Evolutionary conservation across 1,140 invertebrate genomes (phyloP).

Genomic region (Adoxophyes honmai): DNA sequence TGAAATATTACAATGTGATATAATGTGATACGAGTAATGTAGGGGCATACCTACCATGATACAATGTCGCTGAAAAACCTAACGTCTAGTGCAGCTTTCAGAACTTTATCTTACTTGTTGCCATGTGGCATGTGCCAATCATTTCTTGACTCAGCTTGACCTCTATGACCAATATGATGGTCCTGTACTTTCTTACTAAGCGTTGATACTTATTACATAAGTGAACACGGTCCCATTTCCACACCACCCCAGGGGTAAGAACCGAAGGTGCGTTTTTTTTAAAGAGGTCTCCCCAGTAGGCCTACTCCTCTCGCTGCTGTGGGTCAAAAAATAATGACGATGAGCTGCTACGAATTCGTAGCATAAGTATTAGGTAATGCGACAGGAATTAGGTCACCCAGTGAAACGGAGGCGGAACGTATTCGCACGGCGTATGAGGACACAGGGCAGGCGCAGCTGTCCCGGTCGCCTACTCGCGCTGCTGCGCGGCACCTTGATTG

Average conservation of each 20-base stretch:
- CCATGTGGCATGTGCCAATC: too few species aligned
- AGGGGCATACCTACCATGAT: too few species aligned
- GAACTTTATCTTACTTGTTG: too few species aligned
- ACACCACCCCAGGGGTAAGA: constrained; percentile 72
- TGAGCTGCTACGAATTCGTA: constrained; percentile 45
- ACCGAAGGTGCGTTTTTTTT: constrained; percentile 72
- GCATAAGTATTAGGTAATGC: constrained; percentile 60
- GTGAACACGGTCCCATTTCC: constrained; percentile 52
- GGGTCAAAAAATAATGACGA: constrained; percentile 22
- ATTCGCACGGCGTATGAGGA: constrained; percentile 37
- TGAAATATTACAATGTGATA: too few species aligned
- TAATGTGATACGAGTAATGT: too few species aligned
- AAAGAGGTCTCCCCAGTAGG: constrained; percentile 72
- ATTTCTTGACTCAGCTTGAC: too few species aligned
- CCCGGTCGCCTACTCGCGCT: constrained; percentile 1
- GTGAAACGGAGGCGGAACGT: constrained; percentile 54
- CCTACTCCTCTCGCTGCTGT: constrained; percentile 57
- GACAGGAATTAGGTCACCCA: constrained; percentile 70
- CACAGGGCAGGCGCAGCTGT: not conserved
- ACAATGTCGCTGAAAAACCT: too few species aligned
- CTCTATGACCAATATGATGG: too few species aligned
- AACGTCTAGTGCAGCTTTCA: too few species aligned
- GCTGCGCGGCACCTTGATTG: not conserved
- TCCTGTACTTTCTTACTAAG: too few species aligned
- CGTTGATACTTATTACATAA: too few species aligned